A percentile compares a stretch with the other conserved stretches of the same genome.
These are phyloP conservation scores for Oedothorax gibbosus DNA, from an alignment of 1,140 invertebrate species.

Conservation along the genomic window DNA sequence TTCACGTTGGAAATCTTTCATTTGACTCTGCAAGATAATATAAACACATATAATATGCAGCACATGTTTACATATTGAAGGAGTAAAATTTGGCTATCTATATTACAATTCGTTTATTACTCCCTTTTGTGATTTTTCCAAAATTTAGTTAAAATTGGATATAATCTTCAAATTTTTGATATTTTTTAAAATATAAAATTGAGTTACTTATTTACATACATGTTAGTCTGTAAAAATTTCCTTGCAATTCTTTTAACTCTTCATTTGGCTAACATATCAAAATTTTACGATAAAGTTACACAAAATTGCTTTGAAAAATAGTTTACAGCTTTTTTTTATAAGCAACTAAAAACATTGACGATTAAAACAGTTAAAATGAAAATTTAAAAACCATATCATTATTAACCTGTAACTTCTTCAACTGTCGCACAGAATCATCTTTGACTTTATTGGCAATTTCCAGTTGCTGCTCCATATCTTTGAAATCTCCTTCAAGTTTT, in stretches of 20 bases:
- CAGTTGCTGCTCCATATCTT: constrained; percentile 92
- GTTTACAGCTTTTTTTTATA: neutral
- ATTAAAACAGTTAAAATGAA: neutral
- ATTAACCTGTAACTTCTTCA: constrained; percentile 85
- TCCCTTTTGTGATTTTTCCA: no score
- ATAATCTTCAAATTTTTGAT: no score
- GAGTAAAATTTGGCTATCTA: no score
- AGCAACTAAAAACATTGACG: neutral
- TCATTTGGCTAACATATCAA: no score
- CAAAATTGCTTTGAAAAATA: neutral
- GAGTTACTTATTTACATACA: no score
- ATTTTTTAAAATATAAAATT: no score
- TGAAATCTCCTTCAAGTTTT: constrained; percentile 95
- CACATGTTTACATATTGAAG: no score
- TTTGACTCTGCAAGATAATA: constrained; percentile 73
- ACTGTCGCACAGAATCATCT: constrained; percentile 95
- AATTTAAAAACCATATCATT: neutral
- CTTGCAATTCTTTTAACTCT: no score
- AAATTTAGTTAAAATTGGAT: no score
- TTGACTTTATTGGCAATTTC: constrained; percentile 97
- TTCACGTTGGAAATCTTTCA: constrained; percentile 92
- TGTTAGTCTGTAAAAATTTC: no score
- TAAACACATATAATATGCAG: neutral
- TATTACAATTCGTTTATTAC: no score
- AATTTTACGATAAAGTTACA: neutral